Base-by-base conservation (phyloP, 2,113 vertebrate genomes). In the Ellobius talpinus region DNA sequence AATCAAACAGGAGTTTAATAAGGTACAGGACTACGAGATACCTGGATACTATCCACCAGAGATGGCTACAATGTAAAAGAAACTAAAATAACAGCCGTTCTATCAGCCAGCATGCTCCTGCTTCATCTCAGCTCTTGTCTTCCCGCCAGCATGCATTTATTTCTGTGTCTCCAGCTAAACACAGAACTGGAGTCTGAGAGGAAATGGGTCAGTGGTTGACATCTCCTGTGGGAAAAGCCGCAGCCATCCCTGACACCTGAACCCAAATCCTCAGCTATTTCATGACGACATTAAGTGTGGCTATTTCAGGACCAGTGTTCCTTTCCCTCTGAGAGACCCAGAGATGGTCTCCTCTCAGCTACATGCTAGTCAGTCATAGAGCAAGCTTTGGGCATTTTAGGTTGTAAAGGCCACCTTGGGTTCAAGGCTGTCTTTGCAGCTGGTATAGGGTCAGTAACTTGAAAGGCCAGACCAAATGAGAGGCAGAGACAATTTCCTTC, bases 1-100 rank as follows among this genome's bases (percentile, higher is more conserved):
- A 97, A 81, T 93, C 96, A 98, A 98, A 97, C 74, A 73, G 97
- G 94, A 97, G 96, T 98, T 98, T 97, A 98, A 96, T 87, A 98
- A 97, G 98, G 97, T 91, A 70, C 96, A 97, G 97, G 96, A 31
- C 78, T 94, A 89, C 23, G 89, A 97, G 94, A 97, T 98, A 97
- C 94, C 78, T 93, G 92, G 97, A 96, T 87, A 77, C 91, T 95
- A 93, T 96, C 96, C 96, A 96, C 91, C 77, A 21, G 82, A 97
- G 87, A 91, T 86, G 52, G 31, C 87, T 81, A 70, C 96, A 73
- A 96, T 61, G 91, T 86, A 94, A 96, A 85, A 98, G 90, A 97
- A 96, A 97, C 95, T 72, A 96, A 98, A 97, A 86, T 55, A 96
- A 94, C 89, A 96, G 96, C 70, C 90, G 89, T 98, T 96, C 95